Base-by-base conservation (phyloP, 2,888 invertebrate genomes). In the Polydesmus complanatus region DNA sequence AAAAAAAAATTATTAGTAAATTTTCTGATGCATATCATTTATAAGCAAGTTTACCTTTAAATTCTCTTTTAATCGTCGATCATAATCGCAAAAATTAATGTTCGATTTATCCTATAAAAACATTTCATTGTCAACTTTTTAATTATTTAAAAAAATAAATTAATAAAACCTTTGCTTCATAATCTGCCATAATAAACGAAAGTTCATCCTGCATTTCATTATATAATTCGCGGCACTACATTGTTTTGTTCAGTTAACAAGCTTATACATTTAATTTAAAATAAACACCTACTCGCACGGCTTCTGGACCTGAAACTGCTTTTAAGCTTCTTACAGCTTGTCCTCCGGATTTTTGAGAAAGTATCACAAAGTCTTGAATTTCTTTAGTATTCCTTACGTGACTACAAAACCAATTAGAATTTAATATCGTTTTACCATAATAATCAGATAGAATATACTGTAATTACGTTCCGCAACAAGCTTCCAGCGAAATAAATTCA, bases 391-490 rank as follows among this genome's bases (percentile, higher is more conserved):
- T 55, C 5, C 22, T 14, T 11, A 60, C 27, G 49, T 60, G 60
- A 21, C 60, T 60, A 18, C 1, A 60, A 54, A 5, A 37, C 14
- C 14, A 8, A 58, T 52, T 3, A n/a, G 18, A 5, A n/a, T 26
- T 52, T 27, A 25, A 3, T n/a, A 3, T 1, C 27, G 23, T n/a
- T 57, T n/a, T 49, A 8, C 49, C n/a, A 19, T 22, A 47, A 49
- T 27, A 21, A 57, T 18, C 47, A 23, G 19, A 25, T 27, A 14
- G 52, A 23, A 14, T 22, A 58, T n/a, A 18, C 5, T 26, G 37
- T 14, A 54, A 54, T 37, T 60, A 60, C 60, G 60, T 60, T 60
- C 60, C 60, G 27, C 60, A 60, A 19, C 60, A 60, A 25, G 50
- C 48, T 48, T 60, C 60, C 25, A 58, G 27, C 14, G 58, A 58